Conservation (phyloP, 2,888 invertebrate species). For the Drosophila mettleri region DNA sequence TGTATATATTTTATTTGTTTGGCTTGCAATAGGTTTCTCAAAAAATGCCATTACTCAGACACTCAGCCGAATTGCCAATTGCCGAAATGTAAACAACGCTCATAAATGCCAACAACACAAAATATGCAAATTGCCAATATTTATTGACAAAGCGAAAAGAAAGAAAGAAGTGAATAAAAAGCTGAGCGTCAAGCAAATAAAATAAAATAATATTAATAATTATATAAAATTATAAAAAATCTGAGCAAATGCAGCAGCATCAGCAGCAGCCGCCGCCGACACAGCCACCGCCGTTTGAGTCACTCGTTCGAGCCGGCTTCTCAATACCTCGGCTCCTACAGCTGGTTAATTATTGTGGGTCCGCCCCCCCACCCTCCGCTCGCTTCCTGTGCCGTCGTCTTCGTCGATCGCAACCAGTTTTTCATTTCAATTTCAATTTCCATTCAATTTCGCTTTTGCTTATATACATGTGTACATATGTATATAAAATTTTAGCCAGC, state of each 20-base stretch:
- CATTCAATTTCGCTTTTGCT: slow-evolving; percentile 44
- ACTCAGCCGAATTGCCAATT: slow-evolving; percentile 42
- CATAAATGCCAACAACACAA: slow-evolving; percentile 37
- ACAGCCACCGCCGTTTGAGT: slow-evolving; percentile 38
- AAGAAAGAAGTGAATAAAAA: too few species aligned
- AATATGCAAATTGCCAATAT: slow-evolving; percentile 57
- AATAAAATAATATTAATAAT: slow-evolving; percentile 16
- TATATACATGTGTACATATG: not conserved
- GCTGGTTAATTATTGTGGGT: slow-evolving; percentile 43
- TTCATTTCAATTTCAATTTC: slow-evolving; percentile 62
- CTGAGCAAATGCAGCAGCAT: slow-evolving; percentile 31
- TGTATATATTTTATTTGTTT: not conserved
- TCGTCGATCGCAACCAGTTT: slow-evolving; percentile 58
- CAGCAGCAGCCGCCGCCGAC: slow-evolving; percentile 15
- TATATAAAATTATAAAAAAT: slow-evolving; percentile 22
- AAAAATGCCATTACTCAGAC: slow-evolving; percentile 15
- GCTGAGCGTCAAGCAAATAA: too few species aligned
- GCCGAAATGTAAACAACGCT: slow-evolving; percentile 60
- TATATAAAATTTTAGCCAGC: slow-evolving; percentile 12
- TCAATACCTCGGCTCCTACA: slow-evolving; percentile 28
- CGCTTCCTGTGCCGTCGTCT: not conserved
- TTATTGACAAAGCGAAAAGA: slow-evolving; percentile 47
- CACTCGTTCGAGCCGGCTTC: slow-evolving; percentile 46
- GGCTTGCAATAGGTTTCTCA: not conserved
- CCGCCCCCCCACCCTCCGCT: slow-evolving; percentile 7